Evolutionary conservation across 1,140 invertebrate species (phyloP), one percentile per base, ranked within the genome.

Genomic region (Acromyrmex echinatior): DNA sequence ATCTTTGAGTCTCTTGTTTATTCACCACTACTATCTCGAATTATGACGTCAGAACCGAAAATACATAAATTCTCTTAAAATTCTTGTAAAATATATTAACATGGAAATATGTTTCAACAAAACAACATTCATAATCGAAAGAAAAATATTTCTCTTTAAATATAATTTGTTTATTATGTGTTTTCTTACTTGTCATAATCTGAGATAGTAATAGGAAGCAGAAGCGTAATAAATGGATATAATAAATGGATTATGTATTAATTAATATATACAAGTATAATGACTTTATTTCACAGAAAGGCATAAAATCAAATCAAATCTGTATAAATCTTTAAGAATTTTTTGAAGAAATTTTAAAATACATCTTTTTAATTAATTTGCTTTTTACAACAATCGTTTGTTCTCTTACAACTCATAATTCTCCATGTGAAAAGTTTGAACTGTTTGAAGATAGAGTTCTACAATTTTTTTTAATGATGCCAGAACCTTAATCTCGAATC

Each of bases 221-320:
- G 9, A 45, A 45, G 9, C 39, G 9, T 9, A 21, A 21, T 21
- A 21, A 21, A 21, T 21, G 21, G 21, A 21, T 21, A 39, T 39
- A 45, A 45, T 45, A 45, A 45, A 45, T 45, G 9, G 39, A 49
- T 51, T 63, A 66, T 79, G 28, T 65, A 65, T 18, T n/a, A 79
- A 79, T 63, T 78, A 78, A 25, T 25, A 31, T 49, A 6, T 66
- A 79, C n/a, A n/a, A n/a, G n/a, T 66, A 79, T 51, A 39, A 31
- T 31, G 18, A 73, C 2, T 31, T 21, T 39, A 14, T 51, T 66
- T 65, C 1, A 65, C 4, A 31, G 2, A 63, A 39, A n/a, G 2
- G 3, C 0, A 28, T 12, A 28, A 65, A 77, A 31, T 9, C 14
- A 14, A 62, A 63, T 45, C 16, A 39, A 56, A 53, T 58, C 2